Evolutionary conservation across 2,113 vertebrate species (phyloP).

Genomic region (Phoenicopterus ruber): DNA sequence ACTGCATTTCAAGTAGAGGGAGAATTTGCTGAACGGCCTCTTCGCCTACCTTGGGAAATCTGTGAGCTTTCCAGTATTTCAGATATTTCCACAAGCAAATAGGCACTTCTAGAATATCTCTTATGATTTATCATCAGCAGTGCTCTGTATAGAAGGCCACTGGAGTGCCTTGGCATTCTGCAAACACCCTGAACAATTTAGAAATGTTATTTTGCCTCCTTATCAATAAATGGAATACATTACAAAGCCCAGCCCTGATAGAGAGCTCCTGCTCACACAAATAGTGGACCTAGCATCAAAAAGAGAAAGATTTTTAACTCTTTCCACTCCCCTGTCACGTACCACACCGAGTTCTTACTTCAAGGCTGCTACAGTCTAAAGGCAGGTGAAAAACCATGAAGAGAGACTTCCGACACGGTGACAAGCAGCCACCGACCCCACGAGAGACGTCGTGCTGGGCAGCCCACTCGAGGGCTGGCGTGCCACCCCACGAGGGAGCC

Average conservation of each 20-base stretch:
- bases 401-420: background rate
- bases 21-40: slow-evolving; percentile 28
- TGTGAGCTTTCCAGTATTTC: slow-evolving; percentile 54
- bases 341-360: background rate
- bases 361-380: background rate
- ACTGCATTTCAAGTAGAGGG: slow-evolving; percentile 28
- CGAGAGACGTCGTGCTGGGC: accelerated
- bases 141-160: slow-evolving; percentile 18
- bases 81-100: slow-evolving; percentile 61
- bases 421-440: background rate
- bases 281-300: background rate
- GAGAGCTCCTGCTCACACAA: slow-evolving; percentile 30
- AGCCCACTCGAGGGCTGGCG: background rate
- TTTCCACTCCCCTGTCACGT: background rate
- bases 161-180: slow-evolving; percentile 50
- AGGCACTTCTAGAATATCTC: slow-evolving; percentile 46
- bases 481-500: background rate
- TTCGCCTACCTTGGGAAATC: slow-evolving; percentile 40
- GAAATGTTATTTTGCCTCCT: slow-evolving; percentile 54
- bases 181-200: slow-evolving; percentile 62
- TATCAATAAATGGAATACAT: slow-evolving; percentile 58
- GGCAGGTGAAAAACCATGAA: background rate
- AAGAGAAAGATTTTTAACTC: slow-evolving; percentile 35
- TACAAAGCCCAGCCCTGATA: slow-evolving; percentile 55
- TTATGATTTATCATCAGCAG: slow-evolving; percentile 32